Conservation (phyloP, 2,888 invertebrate genomes). For the Pachymerium ferrugineum region DNA sequence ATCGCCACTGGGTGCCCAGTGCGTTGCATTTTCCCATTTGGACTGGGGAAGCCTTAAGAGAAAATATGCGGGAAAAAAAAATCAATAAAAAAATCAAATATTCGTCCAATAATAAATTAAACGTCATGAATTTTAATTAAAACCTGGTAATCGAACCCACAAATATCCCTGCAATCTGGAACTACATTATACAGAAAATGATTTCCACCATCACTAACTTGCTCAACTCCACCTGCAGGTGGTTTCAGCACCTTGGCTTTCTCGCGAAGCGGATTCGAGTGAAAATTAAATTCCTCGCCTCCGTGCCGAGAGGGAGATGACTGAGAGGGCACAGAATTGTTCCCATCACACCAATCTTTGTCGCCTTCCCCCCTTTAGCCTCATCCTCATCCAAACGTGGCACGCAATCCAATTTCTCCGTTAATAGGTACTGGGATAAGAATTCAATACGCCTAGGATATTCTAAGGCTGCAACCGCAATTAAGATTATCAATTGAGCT, state of each 20-base stretch:
- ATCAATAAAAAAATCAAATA: neutral
- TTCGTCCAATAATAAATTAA: no score
- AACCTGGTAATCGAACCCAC: no score
- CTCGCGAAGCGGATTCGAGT: neutral
- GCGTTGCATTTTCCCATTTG: slow-evolving; percentile 27
- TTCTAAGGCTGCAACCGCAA: neutral
- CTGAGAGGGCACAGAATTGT: neutral
- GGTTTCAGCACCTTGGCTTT: slow-evolving; percentile 8
- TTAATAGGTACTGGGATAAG: neutral
- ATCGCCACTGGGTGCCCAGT: slow-evolving; percentile 28
- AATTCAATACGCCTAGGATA: neutral
- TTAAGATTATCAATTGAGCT: neutral
- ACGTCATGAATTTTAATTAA: no score
- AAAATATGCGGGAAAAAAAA: no score
- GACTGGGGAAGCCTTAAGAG: neutral
- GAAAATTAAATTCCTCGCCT: slow-evolving; percentile 9
- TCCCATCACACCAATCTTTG: neutral
- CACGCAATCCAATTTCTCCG: neutral
- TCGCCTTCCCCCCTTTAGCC: neutral
- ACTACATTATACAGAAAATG: no score
- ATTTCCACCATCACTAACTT: neutral
- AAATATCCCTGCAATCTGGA: no score
- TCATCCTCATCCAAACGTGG: no score
- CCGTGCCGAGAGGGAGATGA: neutral
- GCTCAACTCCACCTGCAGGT: neutral